A percentile compares a stretch with the other conserved stretches of the same genome.
Evolutionary conservation across 2,888 invertebrate species (phyloP).

Genomic region (Lithosia quadra): DNA sequence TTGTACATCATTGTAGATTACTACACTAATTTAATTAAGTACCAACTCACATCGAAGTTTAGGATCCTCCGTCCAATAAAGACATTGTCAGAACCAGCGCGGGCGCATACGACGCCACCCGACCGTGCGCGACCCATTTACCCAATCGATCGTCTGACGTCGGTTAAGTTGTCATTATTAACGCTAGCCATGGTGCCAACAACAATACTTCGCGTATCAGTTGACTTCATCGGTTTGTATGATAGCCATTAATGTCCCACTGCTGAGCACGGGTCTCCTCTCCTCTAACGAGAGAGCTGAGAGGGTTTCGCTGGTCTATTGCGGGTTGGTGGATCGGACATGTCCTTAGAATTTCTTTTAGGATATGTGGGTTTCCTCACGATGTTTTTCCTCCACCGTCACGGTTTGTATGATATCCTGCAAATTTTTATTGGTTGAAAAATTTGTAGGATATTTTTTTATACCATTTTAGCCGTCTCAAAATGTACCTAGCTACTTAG

Average conservation of each 20-base stretch:
- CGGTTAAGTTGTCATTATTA: conserved; percentile 42
- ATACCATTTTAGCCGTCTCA: no score
- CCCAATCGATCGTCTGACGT: conserved; percentile 45
- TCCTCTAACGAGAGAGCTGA: no score
- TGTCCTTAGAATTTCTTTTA: no score
- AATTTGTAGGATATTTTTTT: neutral
- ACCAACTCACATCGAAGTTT: conserved; percentile 43
- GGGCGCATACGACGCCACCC: conserved; percentile 45
- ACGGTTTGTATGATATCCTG: no score
- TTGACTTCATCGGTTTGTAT: neutral
- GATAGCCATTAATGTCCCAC: no score
- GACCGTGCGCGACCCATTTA: conserved; percentile 58
- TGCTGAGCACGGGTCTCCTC: no score
- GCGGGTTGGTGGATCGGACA: no score
- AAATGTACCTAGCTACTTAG: no score
- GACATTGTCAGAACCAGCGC: conserved; percentile 66
- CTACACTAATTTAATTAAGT: neutral
- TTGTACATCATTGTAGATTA: no score
- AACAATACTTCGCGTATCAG: conserved; percentile 10
- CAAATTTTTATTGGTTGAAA: neutral
- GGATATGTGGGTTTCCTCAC: no score
- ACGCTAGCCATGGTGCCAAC: conserved; percentile 16
- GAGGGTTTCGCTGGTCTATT: no score
- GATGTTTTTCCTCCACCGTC: no score
- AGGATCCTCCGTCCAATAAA: conserved; percentile 62